phyloP scores from a whole-genome alignment of 1,140 invertebrate genomes.

The Brachionus rubens region DNA sequence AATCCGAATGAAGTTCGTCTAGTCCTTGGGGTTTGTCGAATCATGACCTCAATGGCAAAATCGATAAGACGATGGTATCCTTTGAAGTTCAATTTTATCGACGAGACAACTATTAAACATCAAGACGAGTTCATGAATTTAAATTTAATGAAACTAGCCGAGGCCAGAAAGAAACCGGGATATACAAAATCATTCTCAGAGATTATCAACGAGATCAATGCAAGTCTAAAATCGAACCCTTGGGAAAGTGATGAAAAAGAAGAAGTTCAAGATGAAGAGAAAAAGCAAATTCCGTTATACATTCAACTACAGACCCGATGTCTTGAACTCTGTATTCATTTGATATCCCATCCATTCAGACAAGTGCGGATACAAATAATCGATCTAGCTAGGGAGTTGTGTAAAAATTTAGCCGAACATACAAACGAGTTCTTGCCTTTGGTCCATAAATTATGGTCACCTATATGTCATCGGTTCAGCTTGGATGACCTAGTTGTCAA shows the following conservation, averaged over 20 bases:
- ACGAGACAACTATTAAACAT: not conserved
- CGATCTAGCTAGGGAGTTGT: constrained; percentile 15
- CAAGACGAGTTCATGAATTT: not conserved
- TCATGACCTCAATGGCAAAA: constrained; percentile 1
- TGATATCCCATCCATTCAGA: constrained; percentile 19
- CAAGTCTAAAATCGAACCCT: not conserved
- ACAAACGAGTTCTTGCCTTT: constrained; percentile 35
- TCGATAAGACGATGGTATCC: constrained; percentile 12
- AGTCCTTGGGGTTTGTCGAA: constrained; percentile 20
- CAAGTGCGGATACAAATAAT: constrained; percentile 30
- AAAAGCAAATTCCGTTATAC: not conserved
- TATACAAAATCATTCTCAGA: not conserved
- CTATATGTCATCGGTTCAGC: constrained; percentile 21
- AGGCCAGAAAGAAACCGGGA: constrained; percentile 7
- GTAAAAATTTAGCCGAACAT: constrained; percentile 28
- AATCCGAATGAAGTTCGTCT: not conserved
- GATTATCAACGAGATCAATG: not conserved
- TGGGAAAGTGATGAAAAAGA: not conserved
- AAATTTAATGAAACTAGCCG: constrained; percentile 1
- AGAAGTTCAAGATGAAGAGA: not conserved
- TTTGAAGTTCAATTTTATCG: constrained; percentile 6
- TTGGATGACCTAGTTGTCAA: constrained; percentile 33
- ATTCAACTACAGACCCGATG: constrained; percentile 18
- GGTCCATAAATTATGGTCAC: constrained; percentile 36
- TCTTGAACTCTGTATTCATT: constrained; percentile 1